Base-by-base conservation (phyloP, 2,113 vertebrate genomes). In the Chionodraco myersi region DNA sequence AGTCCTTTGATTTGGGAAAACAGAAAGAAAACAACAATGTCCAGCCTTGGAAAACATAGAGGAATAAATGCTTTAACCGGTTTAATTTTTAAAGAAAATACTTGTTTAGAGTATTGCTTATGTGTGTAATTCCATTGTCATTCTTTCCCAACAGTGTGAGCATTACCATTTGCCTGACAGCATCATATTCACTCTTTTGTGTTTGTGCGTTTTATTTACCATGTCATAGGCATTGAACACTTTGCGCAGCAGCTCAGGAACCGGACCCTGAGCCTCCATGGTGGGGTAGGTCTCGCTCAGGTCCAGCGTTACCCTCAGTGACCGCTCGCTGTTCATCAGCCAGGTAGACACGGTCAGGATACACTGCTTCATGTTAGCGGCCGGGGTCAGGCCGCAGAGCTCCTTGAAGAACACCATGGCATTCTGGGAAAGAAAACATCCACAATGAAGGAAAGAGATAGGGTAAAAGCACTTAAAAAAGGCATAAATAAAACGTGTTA, bases 401-500 rank as follows among this genome's bases (percentile, higher is more conserved):
- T 98, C 97, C 90, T 97, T 97, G 87, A 98, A 98, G 85, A 97
- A 98, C 72, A 98, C 96, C 94, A 96, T 83, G 1, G 97, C 97
- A 4, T 98, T 98, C 97, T 98, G 93, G 45, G 85, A 60, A 75
- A 3, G 15, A 60, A 72, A 85, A 6, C 1, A 72, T 0, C 4
- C 12, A 75, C 26, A 63, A 12, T 52, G 21, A 62, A 47, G 14
- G 34, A 62, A 2, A 82, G 9, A 10, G 41, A 41, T 66, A 13
- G 10, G 3, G 49, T 45, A 12, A 26, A 21, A 53, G 26, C 15
- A 26, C 1, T 11, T 44, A 26, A 41, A 12, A 49, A 53, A 52
- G 10, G 8, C 8, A 26, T 5, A 11, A 6, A n/a, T n/a, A 48
- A 41, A 59, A 59, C 34, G 1, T 56, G 10, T 21, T 3, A 45